Conservation (phyloP, 2,113 vertebrate genomes). For the Xiphophorus hellerii region DNA sequence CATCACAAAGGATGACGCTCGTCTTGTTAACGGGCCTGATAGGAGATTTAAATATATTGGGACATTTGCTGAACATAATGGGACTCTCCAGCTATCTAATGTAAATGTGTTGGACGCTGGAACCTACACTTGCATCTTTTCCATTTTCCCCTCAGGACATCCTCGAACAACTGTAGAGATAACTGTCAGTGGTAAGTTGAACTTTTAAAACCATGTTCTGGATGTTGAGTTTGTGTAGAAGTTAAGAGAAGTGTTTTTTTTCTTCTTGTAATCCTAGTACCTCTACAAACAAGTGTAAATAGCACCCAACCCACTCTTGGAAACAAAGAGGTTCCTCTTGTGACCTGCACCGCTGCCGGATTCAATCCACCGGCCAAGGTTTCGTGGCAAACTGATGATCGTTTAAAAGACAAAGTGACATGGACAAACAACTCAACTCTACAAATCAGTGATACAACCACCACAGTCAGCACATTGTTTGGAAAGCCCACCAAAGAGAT, state of each 20-base stretch:
- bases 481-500: slow-evolving; percentile 47
- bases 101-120: slow-evolving; percentile 56
- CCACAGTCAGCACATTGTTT: slow-evolving; percentile 44
- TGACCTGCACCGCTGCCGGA: slow-evolving; percentile 51
- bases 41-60: slow-evolving; percentile 44
- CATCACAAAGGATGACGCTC: fast-evolving
- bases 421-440: not conserved
- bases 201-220: not conserved
- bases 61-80: not conserved
- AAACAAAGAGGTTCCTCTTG: slow-evolving; percentile 23
- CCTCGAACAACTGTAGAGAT: slow-evolving; percentile 19
- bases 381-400: slow-evolving; percentile 24
- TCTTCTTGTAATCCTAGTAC: slow-evolving; percentile 28
- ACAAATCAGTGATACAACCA: slow-evolving; percentile 41
- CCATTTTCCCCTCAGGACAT: slow-evolving; percentile 47
- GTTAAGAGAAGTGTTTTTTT: not conserved
- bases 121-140: slow-evolving; percentile 60
- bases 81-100: slow-evolving; percentile 43
- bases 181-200: slow-evolving; percentile 39
- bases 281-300: slow-evolving; percentile 1
- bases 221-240: not conserved
- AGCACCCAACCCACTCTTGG: not conserved
- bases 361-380: slow-evolving; percentile 56
- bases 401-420: slow-evolving; percentile 11
- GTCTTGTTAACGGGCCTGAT: not conserved